Conservation (phyloP, 1,140 invertebrate species). For the Drosophila biarmipes region DNA sequence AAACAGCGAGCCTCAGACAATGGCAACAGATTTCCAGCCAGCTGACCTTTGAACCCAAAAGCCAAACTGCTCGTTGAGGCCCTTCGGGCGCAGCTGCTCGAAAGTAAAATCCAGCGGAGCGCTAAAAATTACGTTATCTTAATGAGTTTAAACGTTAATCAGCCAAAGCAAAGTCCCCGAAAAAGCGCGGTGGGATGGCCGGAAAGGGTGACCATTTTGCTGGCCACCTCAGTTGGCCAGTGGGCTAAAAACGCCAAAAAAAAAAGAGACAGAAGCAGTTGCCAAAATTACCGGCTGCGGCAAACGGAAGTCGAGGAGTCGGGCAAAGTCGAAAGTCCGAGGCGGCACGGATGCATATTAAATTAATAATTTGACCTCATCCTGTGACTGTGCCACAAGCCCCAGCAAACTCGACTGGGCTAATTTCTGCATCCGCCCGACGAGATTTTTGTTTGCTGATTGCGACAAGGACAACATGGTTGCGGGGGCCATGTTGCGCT, state of each 20-base stretch:
- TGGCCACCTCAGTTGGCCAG: slow-evolving; percentile 55
- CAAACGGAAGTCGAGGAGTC: slow-evolving; percentile 57
- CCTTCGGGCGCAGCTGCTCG: slow-evolving; percentile 52
- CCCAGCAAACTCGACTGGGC: slow-evolving; percentile 15
- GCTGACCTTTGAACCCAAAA: slow-evolving; percentile 64
- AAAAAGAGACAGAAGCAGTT: slow-evolving; percentile 19
- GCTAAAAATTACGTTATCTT: slow-evolving; percentile 81
- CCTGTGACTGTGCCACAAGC: slow-evolving; percentile 38
- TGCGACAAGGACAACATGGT: slow-evolving; percentile 69
- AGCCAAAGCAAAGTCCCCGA: slow-evolving; percentile 41
- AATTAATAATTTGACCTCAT: slow-evolving; percentile 82
- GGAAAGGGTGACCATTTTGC: slow-evolving; percentile 69
- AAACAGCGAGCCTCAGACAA: slow-evolving; percentile 55
- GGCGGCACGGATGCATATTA: slow-evolving; percentile 76
- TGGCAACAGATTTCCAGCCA: slow-evolving; percentile 66
- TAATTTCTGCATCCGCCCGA: slow-evolving; percentile 68
- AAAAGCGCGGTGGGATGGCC: slow-evolving; percentile 14
- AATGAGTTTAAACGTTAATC: slow-evolving; percentile 83
- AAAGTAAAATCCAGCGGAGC: slow-evolving; percentile 69
- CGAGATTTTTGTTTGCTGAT: slow-evolving; percentile 75
- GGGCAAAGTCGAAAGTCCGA: slow-evolving; percentile 47
- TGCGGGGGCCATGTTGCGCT: slow-evolving; percentile 64
- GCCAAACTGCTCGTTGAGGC: neutral
- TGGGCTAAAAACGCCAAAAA: slow-evolving; percentile 40
- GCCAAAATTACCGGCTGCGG: slow-evolving; percentile 33